A percentile compares a stretch with the other conserved stretches of the same genome.
Conservation (phyloP, 2,888 invertebrate species). For the Cerastis rubricosa region DNA sequence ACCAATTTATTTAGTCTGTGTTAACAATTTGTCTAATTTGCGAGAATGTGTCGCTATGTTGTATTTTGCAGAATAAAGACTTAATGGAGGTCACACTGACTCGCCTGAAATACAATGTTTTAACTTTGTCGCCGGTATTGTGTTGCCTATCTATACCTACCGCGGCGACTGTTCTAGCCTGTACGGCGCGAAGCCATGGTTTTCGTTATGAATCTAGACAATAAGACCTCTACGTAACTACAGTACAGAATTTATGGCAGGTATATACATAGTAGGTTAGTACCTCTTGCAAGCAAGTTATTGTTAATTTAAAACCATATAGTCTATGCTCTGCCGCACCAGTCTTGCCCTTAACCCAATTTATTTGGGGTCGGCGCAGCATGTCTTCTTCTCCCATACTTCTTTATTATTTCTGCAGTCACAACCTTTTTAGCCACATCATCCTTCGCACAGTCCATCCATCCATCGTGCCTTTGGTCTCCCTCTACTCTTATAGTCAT, state of each 20-base stretch:
- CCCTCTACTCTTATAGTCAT: neutral
- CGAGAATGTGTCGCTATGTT: slow-evolving; percentile 30
- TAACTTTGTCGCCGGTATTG: neutral
- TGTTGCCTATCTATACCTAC: neutral
- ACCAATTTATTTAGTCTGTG: slow-evolving; percentile 12
- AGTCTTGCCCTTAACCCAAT: neutral
- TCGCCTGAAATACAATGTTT: slow-evolving; percentile 14
- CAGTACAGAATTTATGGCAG: neutral
- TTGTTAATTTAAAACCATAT: neutral
- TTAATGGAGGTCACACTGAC: slow-evolving; percentile 30
- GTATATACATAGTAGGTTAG: too few relatives aligned
- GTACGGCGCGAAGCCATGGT: slow-evolving; percentile 13
- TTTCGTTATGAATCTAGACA: neutral
- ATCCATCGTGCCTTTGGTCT: neutral
- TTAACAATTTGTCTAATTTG: slow-evolving; percentile 42
- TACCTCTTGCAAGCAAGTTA: neutral
- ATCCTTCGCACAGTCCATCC: neutral
- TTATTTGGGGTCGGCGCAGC: neutral
- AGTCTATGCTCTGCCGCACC: neutral
- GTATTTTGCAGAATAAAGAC: slow-evolving; percentile 13
- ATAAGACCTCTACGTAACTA: neutral
- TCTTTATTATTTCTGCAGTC: neutral
- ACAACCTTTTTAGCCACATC: neutral
- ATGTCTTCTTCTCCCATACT: neutral
- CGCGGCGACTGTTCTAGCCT: slow-evolving; percentile 6